Evolutionary conservation across 2,113 vertebrate species (phyloP), one percentile per base, ranked within the genome.

Genomic region (Daphoenositta chrysoptera): DNA sequence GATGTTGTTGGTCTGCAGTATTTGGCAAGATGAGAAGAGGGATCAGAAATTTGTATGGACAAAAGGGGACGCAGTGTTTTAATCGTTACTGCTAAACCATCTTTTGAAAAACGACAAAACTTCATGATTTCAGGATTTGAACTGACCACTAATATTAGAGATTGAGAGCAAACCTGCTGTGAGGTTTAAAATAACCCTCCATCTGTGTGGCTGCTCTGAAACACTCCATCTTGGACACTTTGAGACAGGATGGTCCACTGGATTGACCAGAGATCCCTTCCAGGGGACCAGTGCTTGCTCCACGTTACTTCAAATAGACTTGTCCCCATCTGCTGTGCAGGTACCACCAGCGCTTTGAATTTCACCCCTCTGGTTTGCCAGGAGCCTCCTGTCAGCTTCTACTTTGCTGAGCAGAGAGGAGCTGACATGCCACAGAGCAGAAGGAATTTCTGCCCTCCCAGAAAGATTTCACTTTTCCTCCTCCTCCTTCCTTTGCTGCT

Each of bases 221-320:
- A 87, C 31, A 56, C 48, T 45, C 0, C 0, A 23, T 65, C 50
- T 56, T 60, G 65, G 39, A 17, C 23, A 39, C 11, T 73, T 48
- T 26, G 69, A 84, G 87, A 48, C 3, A 10, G 37, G 13, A 39
- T 78, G 20, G 10, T 39, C 26, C 31, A 16, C 17, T 54, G 68
- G 39, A 75, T 8, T 47, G 64, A 63, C 19, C 48, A 64, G 35
- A 68, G 39, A 24, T 51, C 35, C 9, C 31, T 56, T 75, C 24
- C 33, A 68, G 53, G 51, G 75, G 26, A 40, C 16, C 35, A 47
- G 48, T 16, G 27, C 27, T 82, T 78, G 10, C 37, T 66, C 50
- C 44, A 24, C 0, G 0, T 23, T 65, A 3, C 50, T 30, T 27
- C 33, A 24, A 15, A 39, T 10, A 35, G 51, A 28, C 13, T n/a